A percentile compares a stretch with the other conserved stretches of the same genome.
Evolutionary conservation across 2,113 vertebrate genomes (phyloP).

Genomic region (Nerophis ophidion): DNA sequence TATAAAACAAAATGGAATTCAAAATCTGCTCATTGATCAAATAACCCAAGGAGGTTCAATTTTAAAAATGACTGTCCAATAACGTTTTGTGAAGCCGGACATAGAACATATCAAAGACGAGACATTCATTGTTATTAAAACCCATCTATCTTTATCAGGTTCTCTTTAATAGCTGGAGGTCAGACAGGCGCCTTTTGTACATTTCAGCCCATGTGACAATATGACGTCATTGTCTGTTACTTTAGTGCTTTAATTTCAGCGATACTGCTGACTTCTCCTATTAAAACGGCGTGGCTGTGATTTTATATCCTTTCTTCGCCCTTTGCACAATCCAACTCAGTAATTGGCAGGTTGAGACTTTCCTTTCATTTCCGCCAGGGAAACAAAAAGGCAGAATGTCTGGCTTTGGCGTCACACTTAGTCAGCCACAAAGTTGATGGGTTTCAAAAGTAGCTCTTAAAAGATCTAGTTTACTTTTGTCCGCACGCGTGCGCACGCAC

Average conservation of each 20-base stretch:
- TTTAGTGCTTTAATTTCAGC: slow-evolving; percentile 25
- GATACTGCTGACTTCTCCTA: slow-evolving; percentile 22
- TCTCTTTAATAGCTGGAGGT: background rate
- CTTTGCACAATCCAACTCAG: slow-evolving; percentile 6
- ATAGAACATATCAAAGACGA: background rate
- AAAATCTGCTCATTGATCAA: too few species aligned
- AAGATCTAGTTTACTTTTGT: slow-evolving; percentile 23
- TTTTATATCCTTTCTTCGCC: slow-evolving; percentile 22
- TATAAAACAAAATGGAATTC: too few species aligned
- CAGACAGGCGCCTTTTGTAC: background rate
- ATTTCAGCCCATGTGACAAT: slow-evolving; percentile 14
- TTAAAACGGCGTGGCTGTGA: slow-evolving; percentile 12
- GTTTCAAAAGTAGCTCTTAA: slow-evolving; percentile 22
- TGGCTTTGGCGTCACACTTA: slow-evolving; percentile 4
- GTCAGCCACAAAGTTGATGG: background rate
- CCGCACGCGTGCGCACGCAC: background rate
- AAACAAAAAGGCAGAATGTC: slow-evolving; percentile 25
- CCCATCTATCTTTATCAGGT: background rate
- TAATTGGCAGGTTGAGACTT: slow-evolving; percentile 35
- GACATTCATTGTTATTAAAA: background rate
- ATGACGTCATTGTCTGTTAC: background rate
- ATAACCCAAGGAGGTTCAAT: background rate
- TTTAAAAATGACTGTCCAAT: background rate
- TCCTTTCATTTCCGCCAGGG: slow-evolving; percentile 22
- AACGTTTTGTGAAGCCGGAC: background rate